These are phyloP conservation scores for Brachyptera risi DNA, from an alignment of 2,888 invertebrate species.

Conservation along the genomic window DNA sequence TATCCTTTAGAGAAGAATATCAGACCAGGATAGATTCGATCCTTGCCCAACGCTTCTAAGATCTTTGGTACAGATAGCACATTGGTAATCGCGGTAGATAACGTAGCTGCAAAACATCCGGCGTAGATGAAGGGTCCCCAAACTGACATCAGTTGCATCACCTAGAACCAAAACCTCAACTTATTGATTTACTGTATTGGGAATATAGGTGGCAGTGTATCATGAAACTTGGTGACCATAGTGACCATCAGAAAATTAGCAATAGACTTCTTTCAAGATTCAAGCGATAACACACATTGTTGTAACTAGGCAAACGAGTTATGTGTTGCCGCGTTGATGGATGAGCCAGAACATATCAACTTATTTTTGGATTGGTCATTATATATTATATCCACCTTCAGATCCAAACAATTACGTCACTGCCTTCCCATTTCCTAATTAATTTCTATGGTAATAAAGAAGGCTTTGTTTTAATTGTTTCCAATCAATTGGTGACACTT, in stretches of 20 bases:
- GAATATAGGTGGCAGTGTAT: background rate
- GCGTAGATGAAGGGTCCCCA: conserved; percentile 92
- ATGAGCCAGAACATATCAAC: too few species aligned
- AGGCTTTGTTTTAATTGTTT: too few species aligned
- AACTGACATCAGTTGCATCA: conserved; percentile 80
- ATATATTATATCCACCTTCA: too few species aligned
- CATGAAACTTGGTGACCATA: background rate
- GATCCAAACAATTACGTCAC: too few species aligned
- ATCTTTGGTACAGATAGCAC: conserved; percentile 87
- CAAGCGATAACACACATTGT: too few species aligned
- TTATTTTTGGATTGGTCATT: too few species aligned
- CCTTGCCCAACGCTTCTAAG: conserved; percentile 87
- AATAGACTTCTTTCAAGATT: background rate
- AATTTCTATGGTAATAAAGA: too few species aligned
- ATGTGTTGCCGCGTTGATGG: too few species aligned
- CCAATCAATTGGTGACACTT: too few species aligned
- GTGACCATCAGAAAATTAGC: too few species aligned
- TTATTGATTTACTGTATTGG: background rate
- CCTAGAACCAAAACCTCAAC: conserved; percentile 45
- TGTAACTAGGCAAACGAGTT: too few species aligned
- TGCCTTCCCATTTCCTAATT: too few species aligned
- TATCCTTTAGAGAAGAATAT: conserved; percentile 90
- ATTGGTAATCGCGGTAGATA: conserved; percentile 94
- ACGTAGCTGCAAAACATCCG: conserved; percentile 95
- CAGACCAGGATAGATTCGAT: conserved; percentile 90